Evolutionary conservation across 92 coral and sea anemone genomes (phyloP).

Genomic region (Blastomussa wellsi): DNA sequence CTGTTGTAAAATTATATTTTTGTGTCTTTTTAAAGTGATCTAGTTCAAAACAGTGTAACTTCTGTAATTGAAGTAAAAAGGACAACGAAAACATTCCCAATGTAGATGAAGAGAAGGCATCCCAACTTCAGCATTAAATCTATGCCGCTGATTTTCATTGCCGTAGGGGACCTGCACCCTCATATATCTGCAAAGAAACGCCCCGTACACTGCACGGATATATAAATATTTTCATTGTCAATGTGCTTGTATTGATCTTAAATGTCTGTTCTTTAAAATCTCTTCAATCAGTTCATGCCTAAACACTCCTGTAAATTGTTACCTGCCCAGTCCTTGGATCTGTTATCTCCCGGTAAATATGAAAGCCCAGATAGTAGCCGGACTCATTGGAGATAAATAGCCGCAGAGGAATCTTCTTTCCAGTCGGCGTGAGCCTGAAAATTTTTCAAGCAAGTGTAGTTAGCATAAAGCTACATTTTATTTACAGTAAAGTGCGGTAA

Average conservation of each 20-base stretch:
- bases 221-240: background rate
- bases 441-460: background rate
- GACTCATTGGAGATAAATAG: slow-evolving; percentile 94
- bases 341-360: slow-evolving; percentile 85
- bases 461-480: background rate
- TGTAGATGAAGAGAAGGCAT: too few species aligned
- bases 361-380: slow-evolving; percentile 91
- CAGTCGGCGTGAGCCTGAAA: slow-evolving; percentile 85
- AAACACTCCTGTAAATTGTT: background rate
- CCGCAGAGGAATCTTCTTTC: slow-evolving; percentile 84
- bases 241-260: too few species aligned
- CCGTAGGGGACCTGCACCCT: background rate
- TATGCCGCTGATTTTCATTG: too few species aligned
- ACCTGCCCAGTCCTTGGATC: slow-evolving; percentile 96
- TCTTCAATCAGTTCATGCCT: background rate
- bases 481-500: background rate
- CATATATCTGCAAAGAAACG: background rate
- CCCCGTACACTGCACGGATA: background rate
- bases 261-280: too few species aligned
- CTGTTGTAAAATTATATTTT: too few species aligned
- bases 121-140: too few species aligned
- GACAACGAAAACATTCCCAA: too few species aligned
- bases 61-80: too few species aligned
- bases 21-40: too few species aligned
- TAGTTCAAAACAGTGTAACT: too few species aligned